Base-by-base conservation (phyloP, 2,113 vertebrate species). In the Nibea coibor region DNA sequence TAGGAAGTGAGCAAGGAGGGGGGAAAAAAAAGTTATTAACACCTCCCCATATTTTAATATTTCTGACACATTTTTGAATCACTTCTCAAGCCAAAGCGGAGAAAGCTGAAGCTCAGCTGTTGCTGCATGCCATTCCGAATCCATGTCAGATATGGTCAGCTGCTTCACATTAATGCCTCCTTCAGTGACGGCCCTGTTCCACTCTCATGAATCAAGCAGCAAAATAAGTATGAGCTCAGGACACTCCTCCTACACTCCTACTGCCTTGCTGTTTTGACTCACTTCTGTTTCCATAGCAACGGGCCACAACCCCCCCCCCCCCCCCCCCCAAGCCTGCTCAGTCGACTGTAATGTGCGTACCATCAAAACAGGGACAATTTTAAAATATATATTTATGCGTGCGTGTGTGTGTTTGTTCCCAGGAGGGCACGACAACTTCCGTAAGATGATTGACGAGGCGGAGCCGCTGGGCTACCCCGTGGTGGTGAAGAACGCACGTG, bases 401-500 rank as follows among this genome's bases (percentile, higher is more conserved):
- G 54, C 78, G 26, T 74, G 1, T 77, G 28, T 81, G 57, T 53
- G 67, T 14, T 5, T 68, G 42, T 84, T 94, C 76, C 43, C 91
- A 97, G 96, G 96, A 83, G 97, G 96, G 54, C 96, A 97, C 5
- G 96, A 97, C 80, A 96, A 97, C 91, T 97, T 97, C 87, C 94
- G 96, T 57, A 97, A 97, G 92, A 97, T 97, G 96, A 97, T 97
- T 51, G 96, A 97, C 56, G 96, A 97, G 90, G 96, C 97, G 0
- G 97, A 97, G 84, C 96, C 97, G 0, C 93, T 97, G 74, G 97
- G 97, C 63, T 97, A 97, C 91, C 97, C 97, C 0, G 96, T 97
- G 19, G 97, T 97, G 91, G 96, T 97, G 93, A 97, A 97, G 94
- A 97, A 97, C 54, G 96, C 97, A 22, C 96, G 97, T 31, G 97